phyloP scores from a whole-genome alignment of 2,113 vertebrate species.

The Labeo rohita region DNA sequence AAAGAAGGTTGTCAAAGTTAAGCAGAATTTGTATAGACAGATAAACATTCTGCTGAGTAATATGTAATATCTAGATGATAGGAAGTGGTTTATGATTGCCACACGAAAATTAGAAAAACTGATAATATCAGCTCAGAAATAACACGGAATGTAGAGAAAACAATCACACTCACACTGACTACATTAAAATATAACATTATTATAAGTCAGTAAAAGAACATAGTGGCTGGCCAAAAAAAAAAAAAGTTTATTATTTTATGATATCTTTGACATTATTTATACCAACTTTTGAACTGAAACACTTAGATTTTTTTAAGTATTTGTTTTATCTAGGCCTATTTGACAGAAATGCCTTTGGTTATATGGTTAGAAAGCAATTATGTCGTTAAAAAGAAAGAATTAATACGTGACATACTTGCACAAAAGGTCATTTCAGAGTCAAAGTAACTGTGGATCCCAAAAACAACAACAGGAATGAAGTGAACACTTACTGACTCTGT shows the following conservation, averaged over 20 bases:
- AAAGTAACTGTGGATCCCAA: not conserved
- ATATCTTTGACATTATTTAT: not conserved
- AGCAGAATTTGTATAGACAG: not conserved
- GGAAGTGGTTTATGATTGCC: not conserved
- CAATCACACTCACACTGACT: not conserved
- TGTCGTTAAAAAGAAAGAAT: not conserved
- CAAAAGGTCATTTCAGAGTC: not conserved
- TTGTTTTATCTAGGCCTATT: not conserved
- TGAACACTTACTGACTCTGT: conserved; percentile 29
- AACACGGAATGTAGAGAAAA: not conserved
- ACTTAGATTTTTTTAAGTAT: no score
- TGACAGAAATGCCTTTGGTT: not conserved
- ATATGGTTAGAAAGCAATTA: not conserved
- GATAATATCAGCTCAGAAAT: not conserved
- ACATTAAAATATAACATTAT: not conserved
- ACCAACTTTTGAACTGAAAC: not conserved
- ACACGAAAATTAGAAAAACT: not conserved
- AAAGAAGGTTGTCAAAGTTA: not conserved
- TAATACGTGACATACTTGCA: not conserved
- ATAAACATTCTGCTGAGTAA: not conserved
- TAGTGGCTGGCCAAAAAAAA: not conserved
- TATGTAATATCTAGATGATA: not conserved
- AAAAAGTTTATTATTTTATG: not conserved
- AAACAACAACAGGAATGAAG: not conserved
- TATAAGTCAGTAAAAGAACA: not conserved